Conservation (phyloP, 64 coral and sea anemone genomes). For the Catalaphyllia jardinei region DNA sequence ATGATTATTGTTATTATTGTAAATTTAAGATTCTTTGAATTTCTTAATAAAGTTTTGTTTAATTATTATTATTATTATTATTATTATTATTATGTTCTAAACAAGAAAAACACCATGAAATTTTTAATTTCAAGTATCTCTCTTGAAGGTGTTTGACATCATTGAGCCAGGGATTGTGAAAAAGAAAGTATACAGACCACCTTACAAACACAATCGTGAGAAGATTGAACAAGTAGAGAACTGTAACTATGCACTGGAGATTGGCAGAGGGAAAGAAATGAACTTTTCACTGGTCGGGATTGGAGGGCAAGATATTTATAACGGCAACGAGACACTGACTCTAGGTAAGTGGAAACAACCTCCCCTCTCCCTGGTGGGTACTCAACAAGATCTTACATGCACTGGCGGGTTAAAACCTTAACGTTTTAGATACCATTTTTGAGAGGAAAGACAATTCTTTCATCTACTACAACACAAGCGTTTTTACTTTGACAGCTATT, state of each 20-base stretch:
- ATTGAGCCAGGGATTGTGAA: constrained; percentile 82
- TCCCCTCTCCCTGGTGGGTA: too few species aligned
- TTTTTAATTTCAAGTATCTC: neutral
- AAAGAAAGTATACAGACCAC: constrained; percentile 63
- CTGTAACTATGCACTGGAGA: constrained; percentile 90
- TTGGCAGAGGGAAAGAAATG: constrained; percentile 60
- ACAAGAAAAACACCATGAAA: too few species aligned
- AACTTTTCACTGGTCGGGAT: constrained; percentile 85
- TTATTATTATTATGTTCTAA: too few species aligned
- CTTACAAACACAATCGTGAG: constrained; percentile 87
- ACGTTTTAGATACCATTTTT: too few species aligned
- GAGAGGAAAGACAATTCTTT: too few species aligned
- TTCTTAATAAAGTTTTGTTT: too few species aligned
- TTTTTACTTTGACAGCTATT: constrained; percentile 57
- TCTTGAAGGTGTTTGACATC: constrained; percentile 78
- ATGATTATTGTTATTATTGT: too few species aligned
- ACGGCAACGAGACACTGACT: constrained; percentile 71
- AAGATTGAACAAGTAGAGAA: constrained; percentile 96
- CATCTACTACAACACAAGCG: too few species aligned
- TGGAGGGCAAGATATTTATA: constrained; percentile 88
- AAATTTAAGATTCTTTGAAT: too few species aligned
- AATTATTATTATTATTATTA: too few species aligned
- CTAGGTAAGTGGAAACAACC: constrained; percentile 62
- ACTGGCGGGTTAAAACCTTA: too few species aligned
- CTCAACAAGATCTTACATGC: too few species aligned